A percentile compares a stretch with the other conserved stretches of the same genome.
Evolutionary conservation across 2,888 invertebrate species (phyloP).

Genomic region (Conchocele bisecta): DNA sequence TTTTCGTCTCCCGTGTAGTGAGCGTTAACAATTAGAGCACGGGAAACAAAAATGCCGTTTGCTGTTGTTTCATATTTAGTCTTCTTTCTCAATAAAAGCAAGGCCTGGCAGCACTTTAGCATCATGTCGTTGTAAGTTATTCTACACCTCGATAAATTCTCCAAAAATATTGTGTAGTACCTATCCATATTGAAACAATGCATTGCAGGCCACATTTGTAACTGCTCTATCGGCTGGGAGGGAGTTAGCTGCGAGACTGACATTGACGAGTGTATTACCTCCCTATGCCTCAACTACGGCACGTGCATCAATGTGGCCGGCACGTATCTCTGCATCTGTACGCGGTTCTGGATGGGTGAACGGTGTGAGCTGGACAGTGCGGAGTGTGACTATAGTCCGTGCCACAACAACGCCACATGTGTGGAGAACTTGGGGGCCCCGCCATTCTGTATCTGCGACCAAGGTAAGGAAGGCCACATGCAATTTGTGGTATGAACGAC

Average conservation of each 20-base stretch:
- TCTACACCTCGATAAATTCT: too few relatives aligned
- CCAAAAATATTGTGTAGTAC: too few relatives aligned
- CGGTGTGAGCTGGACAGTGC: constrained; percentile 66
- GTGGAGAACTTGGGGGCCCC: constrained; percentile 77
- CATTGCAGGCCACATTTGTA: constrained; percentile 56
- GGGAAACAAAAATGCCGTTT: too few relatives aligned
- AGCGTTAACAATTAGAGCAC: too few relatives aligned
- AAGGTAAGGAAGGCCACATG: constrained; percentile 43
- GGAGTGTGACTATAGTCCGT: constrained; percentile 60
- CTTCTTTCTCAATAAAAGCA: too few relatives aligned
- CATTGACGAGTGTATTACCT: constrained; percentile 58
- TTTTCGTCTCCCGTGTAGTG: too few relatives aligned
- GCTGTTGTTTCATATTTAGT: too few relatives aligned
- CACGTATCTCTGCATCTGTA: constrained; percentile 93
- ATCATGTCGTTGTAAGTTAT: too few relatives aligned
- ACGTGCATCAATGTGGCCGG: constrained; percentile 91
- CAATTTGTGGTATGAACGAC: too few relatives aligned
- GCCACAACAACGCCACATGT: constrained; percentile 64
- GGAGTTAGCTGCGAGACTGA: constrained; percentile 56
- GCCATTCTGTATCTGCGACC: constrained; percentile 42
- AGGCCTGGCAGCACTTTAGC: too few relatives aligned
- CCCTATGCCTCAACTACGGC: constrained; percentile 82
- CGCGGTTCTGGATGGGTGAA: constrained; percentile 69
- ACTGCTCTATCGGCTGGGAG: constrained; percentile 65
- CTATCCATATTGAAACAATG: too few relatives aligned